Percentiles rank a stretch among this genome's conserved stretches.
phyloP scores from a whole-genome alignment of 2,797 vertebrate genomes.

The Syndactyla subalaris region DNA sequence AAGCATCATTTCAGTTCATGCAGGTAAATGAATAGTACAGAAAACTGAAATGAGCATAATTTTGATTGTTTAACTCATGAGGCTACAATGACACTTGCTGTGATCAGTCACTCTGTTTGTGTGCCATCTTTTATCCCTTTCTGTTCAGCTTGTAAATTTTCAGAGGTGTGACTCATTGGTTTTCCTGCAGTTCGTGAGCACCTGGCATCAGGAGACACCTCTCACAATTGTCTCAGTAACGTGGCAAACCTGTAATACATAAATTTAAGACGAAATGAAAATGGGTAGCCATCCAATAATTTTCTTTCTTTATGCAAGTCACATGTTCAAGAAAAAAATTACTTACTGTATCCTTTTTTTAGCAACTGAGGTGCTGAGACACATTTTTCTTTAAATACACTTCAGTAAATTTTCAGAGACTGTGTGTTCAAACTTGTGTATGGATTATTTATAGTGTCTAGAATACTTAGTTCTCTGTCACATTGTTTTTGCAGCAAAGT shows the following conservation, averaged over 20 bases:
- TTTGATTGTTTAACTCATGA: neutral
- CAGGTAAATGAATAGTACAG: slow-evolving; percentile 81
- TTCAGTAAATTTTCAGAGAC: neutral
- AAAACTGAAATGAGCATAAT: neutral
- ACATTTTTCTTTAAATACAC: neutral
- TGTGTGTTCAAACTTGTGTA: neutral
- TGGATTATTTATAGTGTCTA: neutral
- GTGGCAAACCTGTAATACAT: neutral
- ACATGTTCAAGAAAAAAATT: neutral
- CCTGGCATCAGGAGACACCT: neutral
- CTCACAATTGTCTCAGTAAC: neutral
- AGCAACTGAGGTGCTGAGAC: neutral
- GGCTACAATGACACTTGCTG: neutral
- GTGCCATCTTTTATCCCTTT: neutral
- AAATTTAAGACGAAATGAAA: neutral
- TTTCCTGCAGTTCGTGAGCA: neutral
- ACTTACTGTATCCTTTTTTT: neutral
- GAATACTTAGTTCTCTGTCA: neutral
- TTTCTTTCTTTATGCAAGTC: neutral
- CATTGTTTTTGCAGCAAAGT: neutral
- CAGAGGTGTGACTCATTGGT: neutral
- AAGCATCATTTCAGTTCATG: slow-evolving; percentile 99
- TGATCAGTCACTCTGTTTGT: neutral
- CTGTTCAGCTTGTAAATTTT: neutral
- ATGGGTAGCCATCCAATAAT: neutral